Percentiles rank a stretch among this genome's conserved stretches.
These are phyloP conservation scores for Philopedon plagiatum DNA, from an alignment of 2,888 invertebrate genomes.

Conservation along the genomic window DNA sequence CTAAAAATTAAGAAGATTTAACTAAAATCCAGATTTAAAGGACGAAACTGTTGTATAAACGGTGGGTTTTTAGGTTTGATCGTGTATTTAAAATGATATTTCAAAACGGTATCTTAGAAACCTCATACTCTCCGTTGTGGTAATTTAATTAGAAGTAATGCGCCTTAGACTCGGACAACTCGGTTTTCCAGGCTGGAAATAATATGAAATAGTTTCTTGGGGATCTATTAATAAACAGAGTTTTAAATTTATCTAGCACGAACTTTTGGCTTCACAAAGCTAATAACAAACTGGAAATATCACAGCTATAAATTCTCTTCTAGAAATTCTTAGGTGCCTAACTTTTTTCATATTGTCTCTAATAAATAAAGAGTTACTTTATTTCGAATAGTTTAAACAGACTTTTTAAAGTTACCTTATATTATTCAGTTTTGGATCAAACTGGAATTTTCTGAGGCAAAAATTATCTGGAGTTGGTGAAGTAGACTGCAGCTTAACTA, in stretches of 20 bases:
- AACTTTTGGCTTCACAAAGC: slow-evolving; percentile 28
- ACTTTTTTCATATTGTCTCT: background rate
- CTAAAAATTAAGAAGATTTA: too few species aligned
- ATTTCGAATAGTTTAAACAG: background rate
- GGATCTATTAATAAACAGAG: slow-evolving; percentile 37
- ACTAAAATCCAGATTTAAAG: too few species aligned
- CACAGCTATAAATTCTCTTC: background rate
- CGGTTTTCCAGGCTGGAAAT: slow-evolving; percentile 42
- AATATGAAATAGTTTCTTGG: slow-evolving; percentile 46
- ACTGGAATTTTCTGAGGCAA: too few species aligned
- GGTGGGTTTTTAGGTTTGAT: too few species aligned
- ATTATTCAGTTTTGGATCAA: too few species aligned
- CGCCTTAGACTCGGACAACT: slow-evolving; percentile 41
- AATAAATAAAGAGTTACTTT: background rate
- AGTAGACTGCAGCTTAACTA: too few species aligned
- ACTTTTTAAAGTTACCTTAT: too few species aligned
- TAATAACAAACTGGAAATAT: slow-evolving; percentile 24
- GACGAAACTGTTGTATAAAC: too few species aligned
- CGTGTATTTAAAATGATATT: background rate
- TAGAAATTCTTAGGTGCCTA: background rate
- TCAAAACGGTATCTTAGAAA: slow-evolving; percentile 20
- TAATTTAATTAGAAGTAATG: slow-evolving; percentile 48
- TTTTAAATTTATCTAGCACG: slow-evolving; percentile 43
- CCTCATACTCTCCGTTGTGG: slow-evolving; percentile 41
- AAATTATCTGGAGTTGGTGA: too few species aligned